Evolutionary conservation across 2,797 vertebrate genomes (phyloP).

Genomic region (Xiphorhynchus erythropygius): DNA sequence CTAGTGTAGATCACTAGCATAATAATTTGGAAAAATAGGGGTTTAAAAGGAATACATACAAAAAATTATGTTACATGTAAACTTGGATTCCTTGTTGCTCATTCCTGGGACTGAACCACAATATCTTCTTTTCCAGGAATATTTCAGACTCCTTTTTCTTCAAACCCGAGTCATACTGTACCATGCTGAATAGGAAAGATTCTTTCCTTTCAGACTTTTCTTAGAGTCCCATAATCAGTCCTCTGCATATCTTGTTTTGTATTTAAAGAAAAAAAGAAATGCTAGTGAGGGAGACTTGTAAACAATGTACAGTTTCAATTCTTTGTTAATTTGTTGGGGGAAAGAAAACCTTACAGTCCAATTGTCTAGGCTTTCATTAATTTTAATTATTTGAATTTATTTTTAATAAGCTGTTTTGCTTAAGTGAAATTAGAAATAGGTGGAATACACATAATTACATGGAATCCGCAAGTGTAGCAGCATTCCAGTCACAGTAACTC

Average conservation of each 20-base stretch:
- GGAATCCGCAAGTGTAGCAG: neutral
- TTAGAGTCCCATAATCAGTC: neutral
- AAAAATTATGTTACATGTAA: neutral
- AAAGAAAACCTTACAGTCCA: neutral
- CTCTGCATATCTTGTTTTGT: neutral
- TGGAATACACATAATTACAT: neutral
- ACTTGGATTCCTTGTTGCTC: neutral
- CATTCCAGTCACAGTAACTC: neutral
- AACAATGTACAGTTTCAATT: neutral
- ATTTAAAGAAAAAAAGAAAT: neutral
- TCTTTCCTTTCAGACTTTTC: neutral
- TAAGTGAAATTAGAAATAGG: neutral
- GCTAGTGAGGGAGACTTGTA: neutral
- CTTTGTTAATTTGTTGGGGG: neutral
- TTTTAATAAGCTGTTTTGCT: neutral
- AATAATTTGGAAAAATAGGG: neutral
- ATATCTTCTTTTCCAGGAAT: neutral
- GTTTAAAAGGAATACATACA: neutral
- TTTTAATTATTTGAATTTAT: neutral
- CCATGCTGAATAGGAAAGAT: neutral
- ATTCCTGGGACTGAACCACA: neutral
- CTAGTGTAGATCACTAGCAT: neutral
- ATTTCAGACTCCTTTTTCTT: neutral
- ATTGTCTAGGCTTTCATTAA: neutral
- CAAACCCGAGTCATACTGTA: neutral